Base-by-base conservation (phyloP, 2,113 vertebrate species). In the Alectura lathami region DNA sequence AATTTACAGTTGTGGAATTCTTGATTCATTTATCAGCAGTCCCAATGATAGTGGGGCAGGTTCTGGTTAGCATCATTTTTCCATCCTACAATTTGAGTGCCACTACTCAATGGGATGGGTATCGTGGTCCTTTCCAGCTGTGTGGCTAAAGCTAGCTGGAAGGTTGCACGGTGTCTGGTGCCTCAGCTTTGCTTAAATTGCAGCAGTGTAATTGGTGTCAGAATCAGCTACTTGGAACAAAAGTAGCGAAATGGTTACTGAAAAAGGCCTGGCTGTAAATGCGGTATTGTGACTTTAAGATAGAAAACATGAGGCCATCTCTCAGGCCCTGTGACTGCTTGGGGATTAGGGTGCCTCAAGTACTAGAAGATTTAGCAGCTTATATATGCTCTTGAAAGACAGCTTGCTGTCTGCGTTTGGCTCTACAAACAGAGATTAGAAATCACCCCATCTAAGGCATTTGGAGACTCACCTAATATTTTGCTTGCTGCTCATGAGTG, bases 341-440 rank as follows among this genome's bases (percentile, higher is more conserved):
- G 45, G 51, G 75, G 95, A 95, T 97, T 97, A 95, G 24, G 54
- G 42, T 91, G 26, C 82, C 48, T 94, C 79, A 91, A 93, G 82
- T 64, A 56, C 85, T 70, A 54, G 79, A 89, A 95, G 94, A 88
- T 95, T 94, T 88, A 95, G 91, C 85, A 74, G 93, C 32, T 96
- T 91, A 96, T 62, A 50, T 80, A 48, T 23, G 26, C 74, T 70
- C 63, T 72, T 81, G 89, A 89, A 87, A 91, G 79, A 63, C 78
- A 81, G 79, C 86, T 86, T 96, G 72, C 64, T 89, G 59, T 63
- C 72, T 83, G 59, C 66, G 13, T 88, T 91, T 94, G 82, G 34
- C 79, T n/a, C 80, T 86, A 47, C 54, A 84, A 62, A 53, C 26
- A 40, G 38, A 86, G 79, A 94, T 91, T 73, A 85, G 74, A 83